Base-by-base conservation (phyloP, 1,140 invertebrate genomes). In the Drosophila grimshawi region DNA sequence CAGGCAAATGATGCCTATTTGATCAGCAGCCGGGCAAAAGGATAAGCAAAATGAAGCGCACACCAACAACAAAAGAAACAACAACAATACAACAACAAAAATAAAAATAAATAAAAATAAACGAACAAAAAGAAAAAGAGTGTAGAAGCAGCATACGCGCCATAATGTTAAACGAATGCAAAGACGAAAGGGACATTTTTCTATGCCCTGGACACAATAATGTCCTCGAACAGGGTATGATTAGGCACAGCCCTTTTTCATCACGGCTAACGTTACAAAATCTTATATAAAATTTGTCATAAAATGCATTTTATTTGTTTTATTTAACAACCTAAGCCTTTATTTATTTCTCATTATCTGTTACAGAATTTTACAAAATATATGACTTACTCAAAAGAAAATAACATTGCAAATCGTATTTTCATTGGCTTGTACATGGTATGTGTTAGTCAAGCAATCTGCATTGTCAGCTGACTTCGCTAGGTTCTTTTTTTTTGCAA, bases 1-100 rank as follows among this genome's bases (percentile, higher is more conserved):
- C 80, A 89, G 85, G 85, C 83, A 89, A 88, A 88, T 89, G 76
- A 88, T 89, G 83, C 85, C 83, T 88, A 88, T 88, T 88, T 89
- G 85, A 88, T 88, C 85, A 79, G 83, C 65, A 62, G 57, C 65
- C 71, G 59, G 83, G 76, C 68, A 80, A 83, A 78, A 88, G 80
- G 77, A 86, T 83, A 88, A 88, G 76, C 76, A 88, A 82, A 80
- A 80, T 78, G 61, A 68, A 67, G 57, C 46, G 66, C 63, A 39
- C 52, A 81, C 35, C 69, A 69, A 78, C 70, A 55, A 63, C 59
- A 60, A 32, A 8, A 27, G 4, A 41, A 4, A 11, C 30, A 43
- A 2, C 41, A 7, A 27, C 33, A 30, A 73, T 45, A 48, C 10
- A 43, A 68, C 55, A 57, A 45, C 3, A 41, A 46, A 59, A 59